Percentiles rank a stretch among this genome's conserved stretches.
These are phyloP conservation scores for Fabriciana adippe DNA, from an alignment of 2,888 invertebrate genomes.

Conservation along the genomic window DNA sequence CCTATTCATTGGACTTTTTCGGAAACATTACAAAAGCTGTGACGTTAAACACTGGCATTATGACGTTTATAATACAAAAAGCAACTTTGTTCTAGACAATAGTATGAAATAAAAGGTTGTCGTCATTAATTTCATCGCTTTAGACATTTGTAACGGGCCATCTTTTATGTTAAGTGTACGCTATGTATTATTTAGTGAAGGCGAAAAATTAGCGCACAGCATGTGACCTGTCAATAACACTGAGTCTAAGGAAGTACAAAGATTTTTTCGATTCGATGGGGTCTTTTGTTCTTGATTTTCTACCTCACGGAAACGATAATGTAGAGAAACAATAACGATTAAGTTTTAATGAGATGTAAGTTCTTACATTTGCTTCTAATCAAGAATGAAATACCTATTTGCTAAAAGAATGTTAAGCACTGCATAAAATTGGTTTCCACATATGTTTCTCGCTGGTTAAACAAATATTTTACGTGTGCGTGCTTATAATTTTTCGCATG, in stretches of 20 bases:
- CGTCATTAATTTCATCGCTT: slow-evolving; percentile 77
- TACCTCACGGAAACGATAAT: slow-evolving; percentile 5
- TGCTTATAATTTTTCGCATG: slow-evolving; percentile 15
- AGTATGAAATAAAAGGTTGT: slow-evolving; percentile 72
- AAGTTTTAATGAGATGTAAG: too few species aligned
- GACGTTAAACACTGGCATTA: slow-evolving; percentile 81
- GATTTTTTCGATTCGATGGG: slow-evolving; percentile 2
- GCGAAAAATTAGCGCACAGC: slow-evolving; percentile 73
- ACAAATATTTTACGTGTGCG: slow-evolving; percentile 7
- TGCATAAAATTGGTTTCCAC: neutral
- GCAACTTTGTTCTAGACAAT: slow-evolving; percentile 74
- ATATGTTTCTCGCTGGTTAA: slow-evolving; percentile 8
- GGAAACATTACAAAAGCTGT: slow-evolving; percentile 69
- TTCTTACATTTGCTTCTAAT: too few species aligned
- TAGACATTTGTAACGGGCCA: slow-evolving; percentile 76
- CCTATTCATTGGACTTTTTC: slow-evolving; percentile 71
- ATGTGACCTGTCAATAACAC: slow-evolving; percentile 53
- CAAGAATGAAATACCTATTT: too few species aligned
- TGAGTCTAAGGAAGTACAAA: slow-evolving; percentile 18
- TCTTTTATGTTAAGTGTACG: slow-evolving; percentile 58
- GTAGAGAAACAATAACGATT: too few species aligned
- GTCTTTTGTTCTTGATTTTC: slow-evolving; percentile 27
- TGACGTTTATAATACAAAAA: slow-evolving; percentile 76
- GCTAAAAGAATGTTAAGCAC: too few species aligned
- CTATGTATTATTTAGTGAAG: slow-evolving; percentile 55